Base-by-base conservation (phyloP, 2,113 vertebrate species). In the Phaethon lepturus region DNA sequence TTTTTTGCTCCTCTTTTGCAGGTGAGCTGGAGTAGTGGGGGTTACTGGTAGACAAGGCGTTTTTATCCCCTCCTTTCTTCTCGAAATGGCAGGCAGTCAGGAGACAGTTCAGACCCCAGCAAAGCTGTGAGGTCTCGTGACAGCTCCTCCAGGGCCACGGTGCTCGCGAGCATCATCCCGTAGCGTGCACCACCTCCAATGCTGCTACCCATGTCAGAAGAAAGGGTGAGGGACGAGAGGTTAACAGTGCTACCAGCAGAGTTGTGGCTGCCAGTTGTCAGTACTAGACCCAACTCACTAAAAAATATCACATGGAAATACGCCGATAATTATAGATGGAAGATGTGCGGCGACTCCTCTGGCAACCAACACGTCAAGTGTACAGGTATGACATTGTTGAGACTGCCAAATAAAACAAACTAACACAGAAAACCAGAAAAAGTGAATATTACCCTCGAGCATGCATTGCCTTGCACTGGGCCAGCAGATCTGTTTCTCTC, bases 401-500 rank as follows among this genome's bases (percentile, higher is more conserved):
- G 35, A 40, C 23, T 77, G 44, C 12, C 28, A 56, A 77, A 82
- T 14, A 50, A 69, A 72, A 63, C 11, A 68, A 78, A 56, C 24
- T 28, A 53, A 50, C 3, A n/a, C 53, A 71, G 16, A 33, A 87
- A 86, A 5, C 2, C 63, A 92, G 68, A 76, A 80, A 88, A 62
- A 94, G 64, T 31, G 50, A 49, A 2, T 60, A 86, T 45, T 68
- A 24, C 62, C 64, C 82, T 89, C 33, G 44, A 84, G 82, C 86
- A 83, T 72, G 86, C 35, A 10, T 33, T 91, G 89, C 77, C 91
- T 95, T 93, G 89, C 88, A 90, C 86, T 64, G 73, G 71, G 79
- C 72, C 74, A 79, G 78, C 60, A 96, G 92, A 93, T 92, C 84
- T 91, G 17, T 67, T 96, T 94, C 86, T 50, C 35, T 17, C 33